phyloP scores from a whole-genome alignment of 2,113 vertebrate species.

The Phoxinus phoxinus region DNA sequence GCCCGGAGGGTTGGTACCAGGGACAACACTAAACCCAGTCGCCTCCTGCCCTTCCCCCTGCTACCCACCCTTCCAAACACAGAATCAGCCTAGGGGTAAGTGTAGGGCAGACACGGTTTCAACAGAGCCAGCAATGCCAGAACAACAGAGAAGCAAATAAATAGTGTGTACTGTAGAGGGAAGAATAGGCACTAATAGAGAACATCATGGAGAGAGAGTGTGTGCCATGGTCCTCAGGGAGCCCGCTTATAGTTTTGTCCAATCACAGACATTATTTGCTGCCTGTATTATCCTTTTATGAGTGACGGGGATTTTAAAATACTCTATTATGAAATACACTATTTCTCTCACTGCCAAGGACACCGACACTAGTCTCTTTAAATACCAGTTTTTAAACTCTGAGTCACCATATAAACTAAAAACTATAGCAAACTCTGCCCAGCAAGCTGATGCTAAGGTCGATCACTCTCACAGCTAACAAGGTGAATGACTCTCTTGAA shows the following conservation, averaged over 20 bases:
- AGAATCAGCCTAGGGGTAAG: slow-evolving; percentile 31
- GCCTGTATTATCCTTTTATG: slow-evolving; percentile 30
- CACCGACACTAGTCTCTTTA: slow-evolving; percentile 7
- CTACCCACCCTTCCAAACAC: slow-evolving; percentile 38
- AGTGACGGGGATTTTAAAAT: slow-evolving; percentile 34
- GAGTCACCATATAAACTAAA: not conserved
- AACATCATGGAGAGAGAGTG: not conserved
- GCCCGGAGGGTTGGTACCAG: slow-evolving; percentile 27
- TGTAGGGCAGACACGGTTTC: not conserved
- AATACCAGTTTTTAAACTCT: not conserved
- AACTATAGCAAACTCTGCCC: not conserved
- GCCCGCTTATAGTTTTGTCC: slow-evolving; percentile 1
- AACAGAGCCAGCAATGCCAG: slow-evolving; percentile 29
- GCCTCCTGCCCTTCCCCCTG: slow-evolving; percentile 28
- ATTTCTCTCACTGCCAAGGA: slow-evolving; percentile 12
- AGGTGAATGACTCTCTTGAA: not conserved
- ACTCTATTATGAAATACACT: not conserved
- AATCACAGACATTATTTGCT: slow-evolving; percentile 20
- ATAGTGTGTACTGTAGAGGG: not conserved
- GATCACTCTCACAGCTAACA: slow-evolving; percentile 36
- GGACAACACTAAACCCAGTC: slow-evolving; percentile 34
- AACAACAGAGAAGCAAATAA: not conserved
- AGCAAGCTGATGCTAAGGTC: slow-evolving; percentile 11
- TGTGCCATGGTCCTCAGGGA: not conserved
- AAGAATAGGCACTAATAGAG: slow-evolving; percentile 13